These are phyloP conservation scores for Copidosoma floridanum DNA, from an alignment of 1,140 invertebrate genomes.

Conservation along the genomic window DNA sequence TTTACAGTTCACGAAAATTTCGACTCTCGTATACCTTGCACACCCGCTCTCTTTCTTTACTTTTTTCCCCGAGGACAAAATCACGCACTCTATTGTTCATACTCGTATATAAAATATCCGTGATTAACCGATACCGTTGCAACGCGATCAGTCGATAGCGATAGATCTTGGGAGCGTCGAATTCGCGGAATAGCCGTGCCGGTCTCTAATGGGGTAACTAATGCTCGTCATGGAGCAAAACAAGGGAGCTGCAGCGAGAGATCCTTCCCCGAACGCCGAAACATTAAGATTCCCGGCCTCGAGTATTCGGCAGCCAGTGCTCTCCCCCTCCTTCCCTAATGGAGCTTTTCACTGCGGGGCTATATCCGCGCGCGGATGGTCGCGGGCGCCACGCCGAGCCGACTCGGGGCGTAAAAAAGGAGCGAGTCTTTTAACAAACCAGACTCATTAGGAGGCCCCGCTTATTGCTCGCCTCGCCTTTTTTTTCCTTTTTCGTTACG, in stretches of 20 bases:
- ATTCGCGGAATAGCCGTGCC: constrained; percentile 11
- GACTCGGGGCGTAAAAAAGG: constrained; percentile 35
- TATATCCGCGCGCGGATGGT: constrained; percentile 5
- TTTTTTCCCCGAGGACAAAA: no score
- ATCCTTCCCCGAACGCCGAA: constrained; percentile 37
- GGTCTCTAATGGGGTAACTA: no score
- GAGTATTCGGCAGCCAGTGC: constrained; percentile 17
- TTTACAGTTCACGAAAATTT: constrained; percentile 2
- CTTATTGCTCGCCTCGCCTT: constrained; percentile 33
- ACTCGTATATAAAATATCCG: no score
- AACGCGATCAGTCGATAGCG: no score
- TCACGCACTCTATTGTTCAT: no score
- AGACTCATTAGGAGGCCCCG: constrained; percentile 53
- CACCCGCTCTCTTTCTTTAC: no score
- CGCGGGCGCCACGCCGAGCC: constrained; percentile 16
- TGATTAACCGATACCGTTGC: no score
- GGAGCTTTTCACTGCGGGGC: constrained; percentile 20
- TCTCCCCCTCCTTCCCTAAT: constrained; percentile 32
- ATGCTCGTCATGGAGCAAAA: no score
- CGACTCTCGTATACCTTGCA: no score
- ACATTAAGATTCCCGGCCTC: constrained; percentile 42
- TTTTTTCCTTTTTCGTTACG: constrained; percentile 46
- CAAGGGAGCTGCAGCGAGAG: no score
- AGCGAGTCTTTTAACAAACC: constrained; percentile 55
- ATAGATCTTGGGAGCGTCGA: background rate